These are phyloP conservation scores for Ceratotherium simum DNA, from an alignment of 2,113 vertebrate species.

Conservation along the genomic window DNA sequence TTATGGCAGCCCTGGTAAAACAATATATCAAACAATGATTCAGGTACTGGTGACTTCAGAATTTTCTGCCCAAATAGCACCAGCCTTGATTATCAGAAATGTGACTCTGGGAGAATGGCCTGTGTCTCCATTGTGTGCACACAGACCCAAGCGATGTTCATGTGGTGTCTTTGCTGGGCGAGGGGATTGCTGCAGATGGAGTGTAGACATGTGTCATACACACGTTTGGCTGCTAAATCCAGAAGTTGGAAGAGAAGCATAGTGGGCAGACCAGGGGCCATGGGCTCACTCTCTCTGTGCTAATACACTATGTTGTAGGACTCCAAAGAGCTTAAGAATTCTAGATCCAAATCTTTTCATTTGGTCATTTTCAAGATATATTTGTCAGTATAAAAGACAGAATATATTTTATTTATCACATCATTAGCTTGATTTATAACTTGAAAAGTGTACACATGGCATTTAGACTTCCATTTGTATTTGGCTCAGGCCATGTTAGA, in stretches of 20 bases:
- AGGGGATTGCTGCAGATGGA: not conserved
- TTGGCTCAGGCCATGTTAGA: not conserved
- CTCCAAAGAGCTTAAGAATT: not conserved
- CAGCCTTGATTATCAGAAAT: too few species aligned
- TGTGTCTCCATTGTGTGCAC: not conserved
- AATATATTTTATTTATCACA: not conserved
- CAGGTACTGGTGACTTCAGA: not conserved
- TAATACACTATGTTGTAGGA: not conserved
- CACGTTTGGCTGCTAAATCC: not conserved
- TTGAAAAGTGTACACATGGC: not conserved
- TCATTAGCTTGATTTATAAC: not conserved
- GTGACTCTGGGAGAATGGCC: not conserved
- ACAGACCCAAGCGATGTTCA: not conserved
- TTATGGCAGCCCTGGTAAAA: not conserved
- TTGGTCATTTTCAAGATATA: not conserved
- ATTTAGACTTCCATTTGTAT: not conserved
- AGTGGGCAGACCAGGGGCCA: fast-evolving
- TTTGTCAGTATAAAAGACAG: not conserved
- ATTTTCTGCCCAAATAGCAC: not conserved
- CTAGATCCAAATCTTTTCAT: not conserved
- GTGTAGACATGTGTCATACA: not conserved
- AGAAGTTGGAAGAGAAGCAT: not conserved
- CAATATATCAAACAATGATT: too few species aligned
- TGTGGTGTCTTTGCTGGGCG: not conserved
- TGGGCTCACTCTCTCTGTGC: not conserved